Percentiles rank a stretch among this genome's conserved stretches.
Evolutionary conservation across 2,888 invertebrate genomes (phyloP).

Genomic region (Aphidius colemani): DNA sequence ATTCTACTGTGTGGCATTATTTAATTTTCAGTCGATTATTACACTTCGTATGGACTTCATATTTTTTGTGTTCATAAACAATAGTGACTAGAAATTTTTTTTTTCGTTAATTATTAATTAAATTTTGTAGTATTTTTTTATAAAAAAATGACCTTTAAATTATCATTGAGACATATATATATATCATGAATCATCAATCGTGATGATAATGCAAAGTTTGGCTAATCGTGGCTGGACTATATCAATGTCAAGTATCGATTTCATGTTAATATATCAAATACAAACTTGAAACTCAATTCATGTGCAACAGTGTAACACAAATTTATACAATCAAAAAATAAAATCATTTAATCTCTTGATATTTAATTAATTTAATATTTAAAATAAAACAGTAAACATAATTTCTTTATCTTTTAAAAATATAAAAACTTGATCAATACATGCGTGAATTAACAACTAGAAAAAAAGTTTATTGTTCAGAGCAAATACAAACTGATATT

Average conservation of each 20-base stretch:
- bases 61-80: not conserved
- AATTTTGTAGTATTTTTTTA: too few species aligned
- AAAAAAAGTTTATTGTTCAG: too few species aligned
- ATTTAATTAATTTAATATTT: not conserved
- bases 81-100: not conserved
- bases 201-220: too few species aligned
- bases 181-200: too few species aligned
- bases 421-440: too few species aligned
- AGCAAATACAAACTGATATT: too few species aligned
- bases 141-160: too few species aligned
- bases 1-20: not conserved
- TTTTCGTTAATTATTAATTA: too few species aligned
- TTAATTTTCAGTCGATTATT: not conserved
- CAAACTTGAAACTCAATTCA: constrained; percentile 15
- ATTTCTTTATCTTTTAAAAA: not conserved
- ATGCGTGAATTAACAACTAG: too few species aligned
- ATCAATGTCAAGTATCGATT: constrained; percentile 23
- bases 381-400: constrained; percentile 1
- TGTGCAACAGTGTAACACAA: constrained; percentile 12
- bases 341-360: not conserved
- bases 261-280: constrained; percentile 11
- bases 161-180: too few species aligned
- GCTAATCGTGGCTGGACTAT: not conserved
- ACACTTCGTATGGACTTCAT: not conserved
- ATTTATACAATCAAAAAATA: constrained; percentile 8